phyloP scores from a whole-genome alignment of 2,797 vertebrate species.

The Dromococcyx pavoninus region DNA sequence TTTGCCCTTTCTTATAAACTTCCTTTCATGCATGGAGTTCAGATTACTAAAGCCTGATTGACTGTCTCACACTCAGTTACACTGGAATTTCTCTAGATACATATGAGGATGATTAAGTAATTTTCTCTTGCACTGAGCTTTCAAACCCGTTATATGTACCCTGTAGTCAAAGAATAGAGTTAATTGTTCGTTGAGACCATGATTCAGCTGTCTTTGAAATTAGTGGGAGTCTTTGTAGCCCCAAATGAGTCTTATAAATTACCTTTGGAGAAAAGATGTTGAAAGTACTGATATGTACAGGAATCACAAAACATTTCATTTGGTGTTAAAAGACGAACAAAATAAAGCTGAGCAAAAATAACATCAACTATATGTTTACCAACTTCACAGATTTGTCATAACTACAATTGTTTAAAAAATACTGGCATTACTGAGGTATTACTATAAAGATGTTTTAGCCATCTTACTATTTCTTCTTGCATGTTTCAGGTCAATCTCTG shows the following conservation, averaged over 20 bases:
- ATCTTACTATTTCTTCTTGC: constrained; percentile 47
- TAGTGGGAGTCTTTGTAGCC: neutral
- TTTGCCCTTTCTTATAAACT: neutral
- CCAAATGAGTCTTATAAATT: neutral
- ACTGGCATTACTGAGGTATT: neutral
- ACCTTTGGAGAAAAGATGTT: neutral
- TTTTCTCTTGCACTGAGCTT: neutral
- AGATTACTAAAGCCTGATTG: neutral
- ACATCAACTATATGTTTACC: neutral
- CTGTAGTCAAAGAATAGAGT: neutral
- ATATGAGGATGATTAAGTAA: neutral
- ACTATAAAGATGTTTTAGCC: neutral
- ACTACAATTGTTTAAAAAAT: neutral
- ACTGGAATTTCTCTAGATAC: neutral
- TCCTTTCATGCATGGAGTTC: neutral
- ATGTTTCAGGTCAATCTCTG: constrained; percentile 87
- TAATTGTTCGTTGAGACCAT: neutral
- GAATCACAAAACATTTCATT: neutral
- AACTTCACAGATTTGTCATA: neutral
- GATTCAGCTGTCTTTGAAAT: neutral
- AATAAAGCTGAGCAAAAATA: neutral
- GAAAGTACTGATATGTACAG: neutral
- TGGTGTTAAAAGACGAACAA: neutral
- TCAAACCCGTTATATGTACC: neutral
- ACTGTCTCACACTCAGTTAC: neutral